Evolutionary conservation across 2,113 vertebrate species (phyloP).

Genomic region (Peromyscus leucopus): DNA sequence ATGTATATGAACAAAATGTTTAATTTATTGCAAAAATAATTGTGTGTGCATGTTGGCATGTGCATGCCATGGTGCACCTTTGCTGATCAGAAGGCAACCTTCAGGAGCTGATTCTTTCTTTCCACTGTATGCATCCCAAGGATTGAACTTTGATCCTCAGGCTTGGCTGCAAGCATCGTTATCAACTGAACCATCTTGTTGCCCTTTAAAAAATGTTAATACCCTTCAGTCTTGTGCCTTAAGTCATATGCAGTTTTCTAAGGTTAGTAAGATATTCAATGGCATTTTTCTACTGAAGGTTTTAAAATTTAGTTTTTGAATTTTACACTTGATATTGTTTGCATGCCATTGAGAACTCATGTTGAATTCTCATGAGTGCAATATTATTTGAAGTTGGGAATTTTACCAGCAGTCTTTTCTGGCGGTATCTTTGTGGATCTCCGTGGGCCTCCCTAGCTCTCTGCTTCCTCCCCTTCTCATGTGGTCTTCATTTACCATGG

Average conservation of each 20-base stretch:
- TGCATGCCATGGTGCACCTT: not conserved
- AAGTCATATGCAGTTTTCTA: conserved; percentile 24
- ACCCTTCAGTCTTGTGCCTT: not conserved
- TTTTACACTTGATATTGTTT: not conserved
- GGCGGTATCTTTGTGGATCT: no score
- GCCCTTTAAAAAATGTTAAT: not conserved
- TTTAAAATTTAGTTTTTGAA: conserved; percentile 49
- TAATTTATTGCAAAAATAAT: not conserved
- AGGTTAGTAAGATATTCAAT: conserved; percentile 28
- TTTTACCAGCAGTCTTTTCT: no score
- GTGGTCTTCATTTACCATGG: no score
- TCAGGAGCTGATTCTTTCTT: no score
- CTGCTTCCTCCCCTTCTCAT: no score
- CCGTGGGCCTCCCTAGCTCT: no score
- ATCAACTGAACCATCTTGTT: not conserved
- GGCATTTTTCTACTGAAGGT: conserved; percentile 20
- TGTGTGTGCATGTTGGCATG: not conserved
- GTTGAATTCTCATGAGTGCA: not conserved
- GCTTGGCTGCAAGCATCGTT: not conserved
- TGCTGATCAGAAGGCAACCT: not conserved
- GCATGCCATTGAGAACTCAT: not conserved
- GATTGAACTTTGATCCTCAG: not conserved
- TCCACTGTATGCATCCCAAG: not conserved
- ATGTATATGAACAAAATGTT: not conserved
- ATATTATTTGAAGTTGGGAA: not conserved